Conservation (phyloP, 2,797 vertebrate species). For the Varecia variegata region DNA sequence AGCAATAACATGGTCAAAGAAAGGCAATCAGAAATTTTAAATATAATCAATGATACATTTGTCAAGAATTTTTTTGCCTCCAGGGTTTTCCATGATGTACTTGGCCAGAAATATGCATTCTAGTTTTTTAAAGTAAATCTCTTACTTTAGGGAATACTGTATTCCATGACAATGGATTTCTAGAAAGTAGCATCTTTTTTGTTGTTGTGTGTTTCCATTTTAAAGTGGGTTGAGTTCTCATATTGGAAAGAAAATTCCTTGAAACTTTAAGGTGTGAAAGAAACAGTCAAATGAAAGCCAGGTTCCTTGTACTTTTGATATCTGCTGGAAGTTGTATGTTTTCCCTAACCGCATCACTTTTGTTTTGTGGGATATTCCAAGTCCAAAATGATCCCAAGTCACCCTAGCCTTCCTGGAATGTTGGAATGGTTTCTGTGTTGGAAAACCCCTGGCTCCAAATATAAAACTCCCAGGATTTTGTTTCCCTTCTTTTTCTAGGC, state of each 20-base stretch:
- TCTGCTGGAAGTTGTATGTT: background rate
- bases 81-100: background rate
- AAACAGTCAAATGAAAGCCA: background rate
- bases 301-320: background rate
- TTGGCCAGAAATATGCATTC: constrained; percentile 4
- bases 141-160: background rate
- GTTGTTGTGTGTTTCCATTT: background rate
- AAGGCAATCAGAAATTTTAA: background rate
- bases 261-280: constrained; percentile 11
- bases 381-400: background rate
- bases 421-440: background rate
- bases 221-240: constrained; percentile 26
- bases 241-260: background rate
- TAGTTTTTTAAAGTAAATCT: background rate
- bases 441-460: background rate
- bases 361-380: background rate
- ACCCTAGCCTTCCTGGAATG: background rate
- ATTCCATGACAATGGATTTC: background rate
- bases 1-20: background rate
- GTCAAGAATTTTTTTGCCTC: background rate
- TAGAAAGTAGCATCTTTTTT: constrained; percentile 18
- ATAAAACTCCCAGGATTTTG: background rate
- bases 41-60: background rate
- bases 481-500: background rate
- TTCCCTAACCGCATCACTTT: background rate